These are phyloP conservation scores for Notodonta dromedarius DNA, from an alignment of 2,888 invertebrate genomes.

Conservation along the genomic window DNA sequence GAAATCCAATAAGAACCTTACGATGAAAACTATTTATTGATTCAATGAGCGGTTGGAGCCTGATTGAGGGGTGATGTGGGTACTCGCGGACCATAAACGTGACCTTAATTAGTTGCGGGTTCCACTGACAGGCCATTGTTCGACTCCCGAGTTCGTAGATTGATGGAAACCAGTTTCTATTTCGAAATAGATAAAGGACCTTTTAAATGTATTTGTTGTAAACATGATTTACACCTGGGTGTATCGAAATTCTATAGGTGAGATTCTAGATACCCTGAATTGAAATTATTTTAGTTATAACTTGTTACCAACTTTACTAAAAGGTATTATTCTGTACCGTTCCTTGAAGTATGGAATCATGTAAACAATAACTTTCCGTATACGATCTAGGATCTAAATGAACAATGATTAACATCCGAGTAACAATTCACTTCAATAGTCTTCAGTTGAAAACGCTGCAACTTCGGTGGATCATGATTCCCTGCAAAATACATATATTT, in stretches of 20 bases:
- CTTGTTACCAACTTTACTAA: too few relatives aligned
- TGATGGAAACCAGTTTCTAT: conserved; percentile 30
- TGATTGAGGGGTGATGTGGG: conserved; percentile 33
- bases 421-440: too few relatives aligned
- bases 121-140: conserved; percentile 29
- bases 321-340: too few relatives aligned
- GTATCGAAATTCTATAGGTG: not conserved
- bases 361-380: too few relatives aligned
- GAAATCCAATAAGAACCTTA: not conserved
- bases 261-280: not conserved
- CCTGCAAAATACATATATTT: too few relatives aligned
- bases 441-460: too few relatives aligned
- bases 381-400: too few relatives aligned
- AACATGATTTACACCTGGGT: not conserved
- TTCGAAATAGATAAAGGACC: conserved; percentile 16
- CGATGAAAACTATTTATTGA: conserved; percentile 16
- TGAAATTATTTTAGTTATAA: too few relatives aligned
- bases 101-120: conserved; percentile 32
- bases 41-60: conserved; percentile 15
- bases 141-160: conserved; percentile 25
- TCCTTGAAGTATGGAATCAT: too few relatives aligned
- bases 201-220: conserved; percentile 11
- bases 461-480: too few relatives aligned
- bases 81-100: conserved; percentile 26
- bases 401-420: too few relatives aligned